These are phyloP conservation scores for Bugula neritina DNA, from an alignment of 2,888 invertebrate species.

Conservation along the genomic window DNA sequence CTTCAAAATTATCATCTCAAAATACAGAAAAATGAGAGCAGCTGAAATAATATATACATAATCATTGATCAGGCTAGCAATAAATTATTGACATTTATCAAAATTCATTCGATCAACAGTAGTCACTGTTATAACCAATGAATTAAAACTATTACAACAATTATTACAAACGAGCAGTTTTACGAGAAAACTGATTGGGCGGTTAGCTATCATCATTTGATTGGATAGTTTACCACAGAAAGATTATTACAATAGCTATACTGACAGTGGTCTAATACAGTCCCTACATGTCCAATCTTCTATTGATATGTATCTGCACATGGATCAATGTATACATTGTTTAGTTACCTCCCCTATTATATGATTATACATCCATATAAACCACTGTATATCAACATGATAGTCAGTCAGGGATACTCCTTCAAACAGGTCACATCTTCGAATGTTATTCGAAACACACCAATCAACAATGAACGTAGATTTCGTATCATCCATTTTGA, in stretches of 20 bases:
- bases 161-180: too few species aligned
- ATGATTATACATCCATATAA: not conserved
- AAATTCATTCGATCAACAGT: not conserved
- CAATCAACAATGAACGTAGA: not conserved
- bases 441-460: too few species aligned
- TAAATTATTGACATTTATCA: too few species aligned
- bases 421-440: not conserved
- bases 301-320: not conserved
- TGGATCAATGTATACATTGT: not conserved
- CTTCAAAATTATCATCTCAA: constrained; percentile 14
- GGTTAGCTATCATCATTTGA: too few species aligned
- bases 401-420: not conserved
- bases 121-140: too few species aligned
- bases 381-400: not conserved
- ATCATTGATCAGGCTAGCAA: too few species aligned
- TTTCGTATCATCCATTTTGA: not conserved
- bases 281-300: not conserved
- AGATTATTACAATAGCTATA: too few species aligned
- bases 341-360: not conserved
- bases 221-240: too few species aligned
- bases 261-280: too few species aligned
- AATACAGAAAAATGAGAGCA: too few species aligned
- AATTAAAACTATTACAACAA: too few species aligned
- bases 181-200: not conserved
- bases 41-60: too few species aligned